Percentiles rank a stretch among this genome's conserved stretches.
These are phyloP conservation scores for Diplosoma virens DNA, from an alignment of 23 tunicate genomes.

Conservation along the genomic window DNA sequence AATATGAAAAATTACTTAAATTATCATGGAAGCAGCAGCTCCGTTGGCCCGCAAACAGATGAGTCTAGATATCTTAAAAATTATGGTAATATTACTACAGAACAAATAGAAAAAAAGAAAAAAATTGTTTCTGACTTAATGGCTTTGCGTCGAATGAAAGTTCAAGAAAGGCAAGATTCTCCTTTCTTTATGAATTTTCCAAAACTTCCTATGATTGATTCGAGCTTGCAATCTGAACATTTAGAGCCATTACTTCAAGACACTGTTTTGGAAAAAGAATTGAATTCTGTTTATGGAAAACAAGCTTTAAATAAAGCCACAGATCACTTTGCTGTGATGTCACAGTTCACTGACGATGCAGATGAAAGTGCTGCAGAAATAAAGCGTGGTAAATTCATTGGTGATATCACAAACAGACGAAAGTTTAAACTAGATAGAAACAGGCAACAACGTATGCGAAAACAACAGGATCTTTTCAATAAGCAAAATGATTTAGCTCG, in stretches of 20 bases:
- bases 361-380: slow-evolving; percentile 9
- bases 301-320: slow-evolving; percentile 10
- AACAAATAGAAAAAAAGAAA: slow-evolving; percentile 60
- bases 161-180: slow-evolving; percentile 12
- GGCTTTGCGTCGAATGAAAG: slow-evolving; percentile 74
- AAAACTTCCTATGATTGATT: background rate
- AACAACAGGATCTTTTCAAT: background rate
- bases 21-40: too few species aligned
- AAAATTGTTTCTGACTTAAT: slow-evolving; percentile 59
- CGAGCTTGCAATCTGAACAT: background rate
- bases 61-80: too few species aligned
- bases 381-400: background rate
- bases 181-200: background rate
- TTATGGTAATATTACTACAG: slow-evolving; percentile 18
- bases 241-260: background rate
- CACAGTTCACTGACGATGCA: background rate
- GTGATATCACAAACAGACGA: background rate
- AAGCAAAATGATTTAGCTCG: slow-evolving; percentile 1
- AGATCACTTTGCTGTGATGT: background rate
- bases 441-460: slow-evolving; percentile 4
- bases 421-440: background rate
- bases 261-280: slow-evolving; percentile 1
- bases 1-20: too few species aligned
- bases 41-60: too few species aligned
- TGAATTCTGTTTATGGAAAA: background rate